Evolutionary conservation across 2,797 vertebrate species (phyloP), one percentile per base, ranked within the genome.

Genomic region (Brachymystax lenok): DNA sequence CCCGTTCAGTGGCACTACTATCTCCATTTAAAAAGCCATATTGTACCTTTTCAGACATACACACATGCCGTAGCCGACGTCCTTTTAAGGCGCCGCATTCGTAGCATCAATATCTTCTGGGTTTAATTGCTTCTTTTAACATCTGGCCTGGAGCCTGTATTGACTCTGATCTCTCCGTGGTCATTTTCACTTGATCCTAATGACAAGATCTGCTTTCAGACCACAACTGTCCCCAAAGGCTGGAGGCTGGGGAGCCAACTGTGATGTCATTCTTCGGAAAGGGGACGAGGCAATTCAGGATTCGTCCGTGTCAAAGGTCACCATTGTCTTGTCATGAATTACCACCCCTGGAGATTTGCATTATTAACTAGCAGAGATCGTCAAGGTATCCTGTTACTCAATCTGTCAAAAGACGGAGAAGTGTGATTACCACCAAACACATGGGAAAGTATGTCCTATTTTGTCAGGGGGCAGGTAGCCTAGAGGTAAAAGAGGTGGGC

Each of bases 171-270:
- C 68, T 69, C 33, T 46, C 69, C 1, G 1, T 46, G 13, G 69
- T 46, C 33, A 40, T 40, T n/a, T 35, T 71, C 69, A 71, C 69
- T 50, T 21, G 69, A 51, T 50, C 69, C 13, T 71, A 51, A 50
- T 71, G 69, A 71, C 21, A 16, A 71, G 13, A 51, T 71, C 46
- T 21, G 19, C 10, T 70, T 70, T 46, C 69, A 50, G 35, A 46
- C 8, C n/a, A 14, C 61, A 27, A 64, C 61, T 64, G 61, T 64
- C 61, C 61, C 12, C 12, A 64, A 14, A 64, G 61, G 12, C 61
- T 64, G 24, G 61, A 28, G 24, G 61, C 24, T 4, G 24, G 61
- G 21, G 21, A 28, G 4, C 24, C 61, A 64, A 27, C 61, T 64
- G 61, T 64, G 61, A 64, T 64, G 61, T 28, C 61, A 64, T 64